Evolutionary conservation across 1,140 invertebrate species (phyloP).

Genomic region (Sinonovacula constricta): DNA sequence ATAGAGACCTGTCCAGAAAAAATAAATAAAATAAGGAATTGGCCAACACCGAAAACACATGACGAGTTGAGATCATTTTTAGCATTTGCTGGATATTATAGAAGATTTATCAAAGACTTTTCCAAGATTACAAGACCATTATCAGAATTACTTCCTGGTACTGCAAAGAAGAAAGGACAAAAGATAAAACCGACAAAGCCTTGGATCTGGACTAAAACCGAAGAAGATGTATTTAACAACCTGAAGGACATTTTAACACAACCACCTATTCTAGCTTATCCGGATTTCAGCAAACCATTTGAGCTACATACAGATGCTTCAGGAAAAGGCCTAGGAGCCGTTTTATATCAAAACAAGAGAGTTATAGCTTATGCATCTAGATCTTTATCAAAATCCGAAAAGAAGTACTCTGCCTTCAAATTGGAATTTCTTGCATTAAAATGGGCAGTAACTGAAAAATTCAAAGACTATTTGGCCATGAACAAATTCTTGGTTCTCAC

Average conservation of each 20-base stretch:
- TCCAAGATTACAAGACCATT: slow-evolving; percentile 1
- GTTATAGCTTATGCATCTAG: slow-evolving; percentile 52
- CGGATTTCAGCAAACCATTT: slow-evolving; percentile 50
- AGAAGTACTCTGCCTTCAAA: slow-evolving; percentile 42
- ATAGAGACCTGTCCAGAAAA: slow-evolving; percentile 13
- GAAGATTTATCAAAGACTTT: no score
- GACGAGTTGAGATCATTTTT: no score
- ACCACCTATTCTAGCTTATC: slow-evolving; percentile 57
- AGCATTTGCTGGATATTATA: slow-evolving; percentile 15
- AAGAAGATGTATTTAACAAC: slow-evolving; percentile 51
- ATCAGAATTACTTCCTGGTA: not conserved
- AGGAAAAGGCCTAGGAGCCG: slow-evolving; percentile 60
- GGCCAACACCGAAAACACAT: no score
- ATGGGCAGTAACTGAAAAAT: slow-evolving; percentile 37
- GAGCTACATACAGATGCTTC: slow-evolving; percentile 58
- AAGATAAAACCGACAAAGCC: not conserved
- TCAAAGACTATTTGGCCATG: slow-evolving; percentile 37
- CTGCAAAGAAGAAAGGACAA: not conserved
- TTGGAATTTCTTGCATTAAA: no score
- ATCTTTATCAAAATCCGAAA: slow-evolving; percentile 28
- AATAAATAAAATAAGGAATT: not conserved
- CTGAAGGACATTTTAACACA: slow-evolving; percentile 48
- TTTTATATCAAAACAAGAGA: slow-evolving; percentile 57
- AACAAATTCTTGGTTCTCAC: slow-evolving; percentile 18
- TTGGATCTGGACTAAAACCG: slow-evolving; percentile 27